Evolutionary conservation across 2,113 vertebrate genomes (phyloP), one percentile per base, ranked within the genome.

Genomic region (Gorsachius goisagi): DNA sequence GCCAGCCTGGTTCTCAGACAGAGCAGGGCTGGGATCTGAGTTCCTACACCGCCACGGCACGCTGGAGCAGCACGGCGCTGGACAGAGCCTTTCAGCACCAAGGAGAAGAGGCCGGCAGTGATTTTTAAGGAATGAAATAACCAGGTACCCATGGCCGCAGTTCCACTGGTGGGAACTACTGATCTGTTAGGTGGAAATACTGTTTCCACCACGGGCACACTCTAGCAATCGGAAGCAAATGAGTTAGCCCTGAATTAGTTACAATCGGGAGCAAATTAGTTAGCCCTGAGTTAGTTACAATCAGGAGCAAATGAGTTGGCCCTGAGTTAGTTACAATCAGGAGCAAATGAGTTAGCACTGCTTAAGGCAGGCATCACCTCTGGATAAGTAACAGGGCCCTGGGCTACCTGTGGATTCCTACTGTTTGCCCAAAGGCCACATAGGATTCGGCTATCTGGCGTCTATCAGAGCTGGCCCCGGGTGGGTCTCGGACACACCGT

Each of bases 21-120:
- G 55, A 92, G n/a, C 41, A 58, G 17, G 24, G 67, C 41, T 78
- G 9, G 4, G 37, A 35, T 87, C 37, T 12, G n/a, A 30, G 50
- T 68, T 69, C 44, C 67, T n/a, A 44, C 49, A 32, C 15, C 23
- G 77, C 49, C 37, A 58, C 35, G 58, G 22, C 58, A 62, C n/a
- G 26, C 47, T 30, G 32, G 56, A 79, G 62, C 44, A 28, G 50
- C 21, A 33, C 28, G 33, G 33, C 37, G 37, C 20, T 64, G 37
- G 33, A 68, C 0, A 0, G 82, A 73, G 41, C 35, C 33, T 41
- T 72, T 37, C 23, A 45, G 71, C 3, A 2, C 24, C 30, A 30
- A 15, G 47, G 10, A 76, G 32, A 66, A 66, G 9, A 44, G 49
- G 49, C 16, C 14, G 44, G 8, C 28, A 5, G 8, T 47, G 21